phyloP scores from a whole-genome alignment of 2,888 invertebrate species.

The Andrena praecox region DNA sequence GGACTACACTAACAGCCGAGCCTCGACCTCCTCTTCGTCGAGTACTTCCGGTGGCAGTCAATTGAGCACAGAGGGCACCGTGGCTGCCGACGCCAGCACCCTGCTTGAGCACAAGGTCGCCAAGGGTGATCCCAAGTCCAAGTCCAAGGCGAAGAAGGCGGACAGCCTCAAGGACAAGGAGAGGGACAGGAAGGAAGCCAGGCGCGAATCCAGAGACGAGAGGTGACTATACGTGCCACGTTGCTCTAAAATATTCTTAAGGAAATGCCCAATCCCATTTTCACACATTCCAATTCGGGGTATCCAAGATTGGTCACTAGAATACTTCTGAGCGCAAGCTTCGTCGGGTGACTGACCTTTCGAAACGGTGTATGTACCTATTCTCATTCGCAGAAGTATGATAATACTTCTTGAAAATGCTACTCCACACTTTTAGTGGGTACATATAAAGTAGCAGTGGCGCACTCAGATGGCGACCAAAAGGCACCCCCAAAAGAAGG shows the following conservation, averaged over 20 bases:
- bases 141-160: slow-evolving; percentile 79
- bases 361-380: neutral
- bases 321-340: neutral
- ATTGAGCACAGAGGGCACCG: slow-evolving; percentile 76
- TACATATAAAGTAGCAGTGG: no score
- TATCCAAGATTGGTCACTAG: no score
- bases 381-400: no score
- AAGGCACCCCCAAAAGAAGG: no score
- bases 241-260: neutral
- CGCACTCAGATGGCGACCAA: no score
- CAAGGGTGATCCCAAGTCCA: slow-evolving; percentile 78
- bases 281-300: no score
- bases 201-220: slow-evolving; percentile 75
- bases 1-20: slow-evolving; percentile 82
- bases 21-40: slow-evolving; percentile 78
- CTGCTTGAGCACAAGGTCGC: slow-evolving; percentile 76
- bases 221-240: slow-evolving; percentile 57
- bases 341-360: slow-evolving; percentile 4
- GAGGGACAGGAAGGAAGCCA: slow-evolving; percentile 77
- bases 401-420: no score
- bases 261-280: no score
- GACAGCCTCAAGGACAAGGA: slow-evolving; percentile 76
- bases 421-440: no score
- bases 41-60: slow-evolving; percentile 69
- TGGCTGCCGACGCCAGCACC: slow-evolving; percentile 74